phyloP scores from a whole-genome alignment of 2,797 vertebrate genomes.

The Sparidentex hasta region DNA sequence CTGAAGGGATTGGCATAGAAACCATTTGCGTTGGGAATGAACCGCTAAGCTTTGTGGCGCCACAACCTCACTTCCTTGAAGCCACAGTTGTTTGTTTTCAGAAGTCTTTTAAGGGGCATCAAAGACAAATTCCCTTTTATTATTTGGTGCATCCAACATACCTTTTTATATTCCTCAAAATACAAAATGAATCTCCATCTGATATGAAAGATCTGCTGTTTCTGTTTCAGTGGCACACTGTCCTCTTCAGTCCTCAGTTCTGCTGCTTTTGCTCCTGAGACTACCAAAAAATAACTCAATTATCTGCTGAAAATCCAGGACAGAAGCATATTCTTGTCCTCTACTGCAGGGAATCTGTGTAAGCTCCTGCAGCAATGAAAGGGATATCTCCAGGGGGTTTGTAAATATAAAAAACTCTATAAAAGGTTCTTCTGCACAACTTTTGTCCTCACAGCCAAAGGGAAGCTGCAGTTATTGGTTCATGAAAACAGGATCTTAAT shows the following conservation, averaged over 20 bases:
- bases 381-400: neutral
- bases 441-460: neutral
- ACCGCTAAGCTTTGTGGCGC: neutral
- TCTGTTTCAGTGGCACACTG: neutral
- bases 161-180: neutral
- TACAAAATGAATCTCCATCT: neutral
- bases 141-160: neutral
- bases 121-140: slow-evolving; percentile 4
- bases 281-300: slow-evolving; percentile 30
- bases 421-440: slow-evolving; percentile 6
- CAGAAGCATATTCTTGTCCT: slow-evolving; percentile 46
- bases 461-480: slow-evolving; percentile 1
- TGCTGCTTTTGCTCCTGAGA: slow-evolving; percentile 33
- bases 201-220: neutral
- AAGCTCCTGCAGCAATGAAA: slow-evolving; percentile 18
- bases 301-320: slow-evolving; percentile 50
- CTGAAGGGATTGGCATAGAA: slow-evolving; percentile 7
- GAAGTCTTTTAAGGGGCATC: slow-evolving; percentile 3
- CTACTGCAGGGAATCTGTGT: slow-evolving; percentile 23
- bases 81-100: neutral
- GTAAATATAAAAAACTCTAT: slow-evolving; percentile 1
- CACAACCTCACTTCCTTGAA: neutral
- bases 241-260: slow-evolving; percentile 1
- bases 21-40: slow-evolving; percentile 48
- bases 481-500: neutral